These are phyloP conservation scores for Chelonus insularis DNA, from an alignment of 1,140 invertebrate species.

Conservation along the genomic window DNA sequence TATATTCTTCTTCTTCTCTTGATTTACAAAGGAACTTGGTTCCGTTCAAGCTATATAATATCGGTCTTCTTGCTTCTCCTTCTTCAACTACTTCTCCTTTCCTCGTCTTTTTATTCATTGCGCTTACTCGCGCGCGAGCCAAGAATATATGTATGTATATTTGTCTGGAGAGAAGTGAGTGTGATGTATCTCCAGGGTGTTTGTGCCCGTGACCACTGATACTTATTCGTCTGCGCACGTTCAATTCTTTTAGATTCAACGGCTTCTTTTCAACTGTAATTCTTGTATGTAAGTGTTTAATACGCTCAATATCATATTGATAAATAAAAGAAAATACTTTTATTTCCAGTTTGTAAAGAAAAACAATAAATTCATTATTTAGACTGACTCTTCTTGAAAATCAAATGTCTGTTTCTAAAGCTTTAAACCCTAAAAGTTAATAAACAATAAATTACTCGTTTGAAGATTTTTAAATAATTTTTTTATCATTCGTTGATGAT, in stretches of 20 bases:
- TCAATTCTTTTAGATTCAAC: conserved; percentile 21
- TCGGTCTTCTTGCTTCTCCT: conserved; percentile 5
- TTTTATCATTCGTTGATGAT: too few relatives aligned
- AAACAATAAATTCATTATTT: too few relatives aligned
- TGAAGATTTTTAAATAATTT: too few relatives aligned
- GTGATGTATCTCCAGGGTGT: conserved; percentile 28
- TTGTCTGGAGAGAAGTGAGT: neutral
- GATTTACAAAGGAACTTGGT: conserved; percentile 31
- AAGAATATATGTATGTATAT: neutral
- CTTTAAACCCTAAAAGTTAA: too few relatives aligned
- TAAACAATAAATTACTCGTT: too few relatives aligned
- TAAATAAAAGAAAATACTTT: neutral
- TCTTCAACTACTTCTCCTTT: neutral
- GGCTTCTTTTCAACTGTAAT: conserved; percentile 2
- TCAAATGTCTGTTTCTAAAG: too few relatives aligned
- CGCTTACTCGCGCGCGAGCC: conserved; percentile 1
- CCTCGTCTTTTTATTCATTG: neutral
- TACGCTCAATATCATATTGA: neutral
- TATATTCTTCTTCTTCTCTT: neutral
- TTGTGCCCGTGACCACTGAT: conserved; percentile 23
- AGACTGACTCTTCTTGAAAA: too few relatives aligned
- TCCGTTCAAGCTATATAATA: conserved; percentile 33
- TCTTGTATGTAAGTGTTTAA: neutral
- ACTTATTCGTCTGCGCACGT: conserved; percentile 21
- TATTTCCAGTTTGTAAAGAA: too few relatives aligned